A percentile compares a stretch with the other conserved stretches of the same genome.
These are phyloP conservation scores for Mya arenaria DNA, from an alignment of 1,140 invertebrate species.

Conservation along the genomic window DNA sequence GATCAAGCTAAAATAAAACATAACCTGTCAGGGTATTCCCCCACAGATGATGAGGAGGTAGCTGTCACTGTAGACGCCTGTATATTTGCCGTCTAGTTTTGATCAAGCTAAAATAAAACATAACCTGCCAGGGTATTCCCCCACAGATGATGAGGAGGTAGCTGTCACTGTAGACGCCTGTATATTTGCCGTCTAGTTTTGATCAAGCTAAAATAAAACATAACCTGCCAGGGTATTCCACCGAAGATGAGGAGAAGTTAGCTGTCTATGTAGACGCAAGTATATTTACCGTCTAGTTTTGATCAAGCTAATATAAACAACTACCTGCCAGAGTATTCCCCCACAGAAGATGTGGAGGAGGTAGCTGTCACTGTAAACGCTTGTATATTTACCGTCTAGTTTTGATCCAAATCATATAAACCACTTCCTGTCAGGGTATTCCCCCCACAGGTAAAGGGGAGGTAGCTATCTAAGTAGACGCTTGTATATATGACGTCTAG, in stretches of 20 bases:
- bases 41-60: slow-evolving; percentile 96
- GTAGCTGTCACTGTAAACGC: slow-evolving; percentile 94
- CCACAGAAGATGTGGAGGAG: slow-evolving; percentile 96
- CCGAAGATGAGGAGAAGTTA: slow-evolving; percentile 96
- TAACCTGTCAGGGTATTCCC: slow-evolving; percentile 98
- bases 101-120: too few species aligned
- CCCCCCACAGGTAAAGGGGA: slow-evolving; percentile 97
- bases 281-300: slow-evolving; percentile 87
- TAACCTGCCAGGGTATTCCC: slow-evolving; percentile 82
- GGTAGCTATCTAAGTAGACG: slow-evolving; percentile 94
- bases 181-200: too few species aligned
- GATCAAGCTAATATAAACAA: too few species aligned
- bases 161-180: slow-evolving; percentile 85
- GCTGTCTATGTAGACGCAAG: slow-evolving; percentile 94
- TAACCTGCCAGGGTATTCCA: slow-evolving; percentile 99
- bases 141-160: slow-evolving; percentile 93
- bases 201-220: slow-evolving; percentile 74
- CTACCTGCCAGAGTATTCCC: slow-evolving; percentile 98
- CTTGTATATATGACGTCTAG: slow-evolving; percentile 89
- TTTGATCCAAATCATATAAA: slow-evolving; percentile 80
- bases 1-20: too few species aligned
- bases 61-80: slow-evolving; percentile 94
- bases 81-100: slow-evolving; percentile 87
- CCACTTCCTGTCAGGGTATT: slow-evolving; percentile 99
- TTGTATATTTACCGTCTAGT: slow-evolving; percentile 88